These are phyloP conservation scores for Cotesia glomerata DNA, from an alignment of 1,140 invertebrate species.

Conservation along the genomic window DNA sequence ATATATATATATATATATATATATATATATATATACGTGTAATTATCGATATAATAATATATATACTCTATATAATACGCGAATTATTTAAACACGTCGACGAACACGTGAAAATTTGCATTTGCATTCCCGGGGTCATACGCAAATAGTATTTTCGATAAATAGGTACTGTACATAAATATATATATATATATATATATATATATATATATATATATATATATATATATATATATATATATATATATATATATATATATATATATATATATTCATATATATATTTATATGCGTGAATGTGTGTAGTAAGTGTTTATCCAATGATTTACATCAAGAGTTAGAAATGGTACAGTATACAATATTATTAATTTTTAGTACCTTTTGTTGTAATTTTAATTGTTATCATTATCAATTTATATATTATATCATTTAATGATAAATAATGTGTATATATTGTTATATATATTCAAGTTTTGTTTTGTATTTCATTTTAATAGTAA, in stretches of 20 bases:
- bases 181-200: constrained; percentile 43
- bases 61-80: background rate
- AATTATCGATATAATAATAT: background rate
- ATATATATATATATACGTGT: background rate
- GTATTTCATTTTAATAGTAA: background rate
- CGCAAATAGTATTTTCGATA: constrained; percentile 55
- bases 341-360: constrained; percentile 68
- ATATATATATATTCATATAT: constrained; percentile 43
- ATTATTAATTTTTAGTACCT: constrained; percentile 60
- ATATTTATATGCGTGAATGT: constrained; percentile 44
- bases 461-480: background rate
- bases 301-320: constrained; percentile 54
- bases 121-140: constrained; percentile 56
- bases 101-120: constrained; percentile 55
- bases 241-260: constrained; percentile 44
- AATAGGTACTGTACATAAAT: constrained; percentile 53
- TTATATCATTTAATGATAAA: constrained; percentile 40
- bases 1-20: background rate
- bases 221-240: constrained; percentile 28
- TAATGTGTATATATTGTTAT: background rate
- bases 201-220: constrained; percentile 24
- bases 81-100: constrained; percentile 19
- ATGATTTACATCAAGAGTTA: constrained; percentile 62
- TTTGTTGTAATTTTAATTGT: constrained; percentile 45
- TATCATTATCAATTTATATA: constrained; percentile 6